Conservation (phyloP, 1,140 invertebrate genomes). For the Lepidurus packardi region DNA sequence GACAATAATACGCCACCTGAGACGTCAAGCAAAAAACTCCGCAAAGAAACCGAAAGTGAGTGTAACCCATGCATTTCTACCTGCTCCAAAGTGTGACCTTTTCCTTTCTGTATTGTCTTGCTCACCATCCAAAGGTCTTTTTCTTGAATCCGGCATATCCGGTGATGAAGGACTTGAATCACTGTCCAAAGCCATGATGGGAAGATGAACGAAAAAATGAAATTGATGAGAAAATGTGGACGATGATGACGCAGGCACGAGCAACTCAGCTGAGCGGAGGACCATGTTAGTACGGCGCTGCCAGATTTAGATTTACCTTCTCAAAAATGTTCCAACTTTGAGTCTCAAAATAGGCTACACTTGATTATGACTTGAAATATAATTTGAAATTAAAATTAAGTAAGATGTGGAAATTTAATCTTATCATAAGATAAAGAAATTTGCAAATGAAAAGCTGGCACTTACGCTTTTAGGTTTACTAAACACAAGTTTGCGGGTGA, state of each 20-base stretch:
- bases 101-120: conserved; percentile 78
- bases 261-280: conserved; percentile 17
- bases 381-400: too few relatives aligned
- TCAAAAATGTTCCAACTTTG: background rate
- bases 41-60: conserved; percentile 39
- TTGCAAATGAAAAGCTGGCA: background rate
- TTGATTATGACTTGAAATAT: too few relatives aligned
- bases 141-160: conserved; percentile 48
- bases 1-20: conserved; percentile 40
- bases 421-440: background rate
- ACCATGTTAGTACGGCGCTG: conserved; percentile 3
- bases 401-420: too few relatives aligned
- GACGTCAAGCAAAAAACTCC: conserved; percentile 39
- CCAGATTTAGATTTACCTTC: conserved; percentile 15
- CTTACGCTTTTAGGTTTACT: background rate
- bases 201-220: conserved; percentile 28
- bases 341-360: too few relatives aligned
- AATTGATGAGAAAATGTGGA: conserved; percentile 23
- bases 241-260: conserved; percentile 20
- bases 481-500: background rate
- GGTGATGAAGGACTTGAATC: conserved; percentile 23
- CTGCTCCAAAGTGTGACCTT: conserved; percentile 80
- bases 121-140: conserved; percentile 77
- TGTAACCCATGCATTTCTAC: conserved; percentile 49
- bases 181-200: conserved; percentile 22